A percentile compares a stretch with the other conserved stretches of the same genome.
Evolutionary conservation across 2,113 vertebrate species (phyloP).

Genomic region (Oreochromis spilurus): DNA sequence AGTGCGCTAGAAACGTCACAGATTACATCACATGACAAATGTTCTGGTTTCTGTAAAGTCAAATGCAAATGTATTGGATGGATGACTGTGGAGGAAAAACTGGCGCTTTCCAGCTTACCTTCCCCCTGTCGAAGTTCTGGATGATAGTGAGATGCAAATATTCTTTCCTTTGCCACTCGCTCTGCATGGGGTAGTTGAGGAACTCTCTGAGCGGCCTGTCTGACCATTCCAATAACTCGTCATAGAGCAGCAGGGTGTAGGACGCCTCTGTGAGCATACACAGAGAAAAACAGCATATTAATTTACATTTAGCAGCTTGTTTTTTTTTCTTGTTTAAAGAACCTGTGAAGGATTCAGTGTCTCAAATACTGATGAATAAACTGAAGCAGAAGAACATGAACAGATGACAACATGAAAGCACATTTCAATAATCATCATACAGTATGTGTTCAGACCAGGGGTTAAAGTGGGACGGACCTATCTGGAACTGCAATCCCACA

Average conservation of each 20-base stretch:
- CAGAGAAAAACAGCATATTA: neutral
- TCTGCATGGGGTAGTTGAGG: slow-evolving; percentile 96
- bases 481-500: neutral
- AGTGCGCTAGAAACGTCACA: neutral
- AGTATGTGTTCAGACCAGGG: neutral
- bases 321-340: neutral
- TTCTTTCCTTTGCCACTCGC: slow-evolving; percentile 96
- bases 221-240: slow-evolving; percentile 94
- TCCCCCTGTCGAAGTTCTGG: slow-evolving; percentile 91
- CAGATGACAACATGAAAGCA: neutral
- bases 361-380: neutral
- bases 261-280: slow-evolving; percentile 82
- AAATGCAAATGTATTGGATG: neutral
- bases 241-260: slow-evolving; percentile 91
- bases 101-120: slow-evolving; percentile 43
- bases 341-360: neutral
- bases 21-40: neutral
- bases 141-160: slow-evolving; percentile 92
- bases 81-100: neutral
- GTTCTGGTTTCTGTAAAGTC: neutral
- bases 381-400: neutral
- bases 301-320: neutral
- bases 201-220: slow-evolving; percentile 92
- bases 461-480: neutral
- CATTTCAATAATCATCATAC: neutral